These are phyloP conservation scores for Chionoecetes opilio DNA, from an alignment of 1,140 invertebrate genomes.

Conservation along the genomic window DNA sequence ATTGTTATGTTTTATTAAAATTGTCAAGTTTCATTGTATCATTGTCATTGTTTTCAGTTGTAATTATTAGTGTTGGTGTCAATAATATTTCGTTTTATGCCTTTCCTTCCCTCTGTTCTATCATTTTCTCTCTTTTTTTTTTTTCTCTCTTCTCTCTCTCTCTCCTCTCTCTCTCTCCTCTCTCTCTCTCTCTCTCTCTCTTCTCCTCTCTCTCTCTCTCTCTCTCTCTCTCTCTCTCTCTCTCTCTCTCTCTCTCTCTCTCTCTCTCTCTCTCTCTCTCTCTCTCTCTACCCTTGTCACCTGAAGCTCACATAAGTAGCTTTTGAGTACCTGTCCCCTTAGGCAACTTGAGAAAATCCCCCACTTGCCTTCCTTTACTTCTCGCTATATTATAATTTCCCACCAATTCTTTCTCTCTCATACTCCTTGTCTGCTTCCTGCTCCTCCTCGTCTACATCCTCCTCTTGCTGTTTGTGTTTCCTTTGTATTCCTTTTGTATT, in stretches of 20 bases:
- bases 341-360: background rate
- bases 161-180: background rate
- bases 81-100: too few species aligned
- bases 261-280: background rate
- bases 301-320: background rate
- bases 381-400: background rate
- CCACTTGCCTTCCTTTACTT: background rate
- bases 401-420: background rate
- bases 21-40: too few species aligned
- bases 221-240: conserved; percentile 30
- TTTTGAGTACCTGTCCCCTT: conserved; percentile 17
- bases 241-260: background rate
- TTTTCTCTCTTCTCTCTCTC: background rate
- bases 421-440: background rate
- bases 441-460: background rate
- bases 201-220: background rate
- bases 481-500: too few species aligned
- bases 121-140: background rate
- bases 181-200: background rate
- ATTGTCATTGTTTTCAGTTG: too few species aligned
- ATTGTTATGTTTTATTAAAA: too few species aligned
- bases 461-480: too few species aligned
- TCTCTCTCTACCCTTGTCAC: background rate
- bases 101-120: too few species aligned
- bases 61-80: too few species aligned